A percentile compares a stretch with the other conserved stretches of the same genome.
Evolutionary conservation across 2,888 invertebrate genomes (phyloP).

Genomic region (Elegia similella): DNA sequence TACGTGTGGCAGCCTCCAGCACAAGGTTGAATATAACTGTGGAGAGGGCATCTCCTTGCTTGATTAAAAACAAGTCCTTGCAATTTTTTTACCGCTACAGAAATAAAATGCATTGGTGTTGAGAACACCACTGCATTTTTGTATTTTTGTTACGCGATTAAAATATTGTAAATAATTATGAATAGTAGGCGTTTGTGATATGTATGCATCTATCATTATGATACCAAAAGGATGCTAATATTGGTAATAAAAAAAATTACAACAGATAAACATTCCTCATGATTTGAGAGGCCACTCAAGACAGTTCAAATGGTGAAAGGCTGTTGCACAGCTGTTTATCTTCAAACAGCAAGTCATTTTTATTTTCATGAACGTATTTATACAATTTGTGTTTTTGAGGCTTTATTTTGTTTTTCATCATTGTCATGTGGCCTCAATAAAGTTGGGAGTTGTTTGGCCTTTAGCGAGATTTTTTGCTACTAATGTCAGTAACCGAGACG

Average conservation of each 20-base stretch:
- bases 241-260: background rate
- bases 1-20: too few relatives aligned
- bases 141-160: too few relatives aligned
- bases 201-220: too few relatives aligned
- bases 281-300: background rate
- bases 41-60: too few relatives aligned
- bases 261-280: background rate
- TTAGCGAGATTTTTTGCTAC: constrained; percentile 39
- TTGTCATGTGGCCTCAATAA: constrained; percentile 26
- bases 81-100: too few relatives aligned
- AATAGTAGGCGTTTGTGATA: too few relatives aligned
- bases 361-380: background rate
- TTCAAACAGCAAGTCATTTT: background rate
- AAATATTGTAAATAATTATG: too few relatives aligned
- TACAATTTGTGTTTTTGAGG: too few relatives aligned
- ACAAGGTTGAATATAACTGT: too few relatives aligned
- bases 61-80: too few relatives aligned
- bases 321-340: background rate
- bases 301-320: constrained; percentile 3
- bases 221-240: background rate
- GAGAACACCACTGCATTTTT: too few relatives aligned
- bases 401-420: constrained; percentile 8
- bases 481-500: constrained; percentile 64
- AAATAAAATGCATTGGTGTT: too few relatives aligned
- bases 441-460: constrained; percentile 34